Base-by-base conservation (phyloP, 1,140 invertebrate genomes). In the Wasmannia auropunctata region DNA sequence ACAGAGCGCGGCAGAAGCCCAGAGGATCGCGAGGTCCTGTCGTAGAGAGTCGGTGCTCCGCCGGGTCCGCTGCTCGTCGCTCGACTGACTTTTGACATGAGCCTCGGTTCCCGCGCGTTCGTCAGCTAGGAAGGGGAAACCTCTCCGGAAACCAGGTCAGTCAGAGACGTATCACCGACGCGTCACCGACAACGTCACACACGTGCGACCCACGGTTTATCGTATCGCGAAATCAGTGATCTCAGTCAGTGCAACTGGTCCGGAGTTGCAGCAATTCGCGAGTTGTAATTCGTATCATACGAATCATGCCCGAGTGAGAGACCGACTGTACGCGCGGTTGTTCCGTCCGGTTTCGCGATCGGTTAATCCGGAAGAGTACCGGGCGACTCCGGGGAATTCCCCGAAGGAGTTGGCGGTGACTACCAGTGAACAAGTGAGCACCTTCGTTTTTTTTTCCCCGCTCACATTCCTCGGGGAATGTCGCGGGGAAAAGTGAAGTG, bases 1-100 rank as follows among this genome's bases (percentile, higher is more conserved):
- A 85, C 91, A 93, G 88, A 92, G 80, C 88, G 88, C 88, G 91
- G 87, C 86, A 91, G 91, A 87, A 92, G 87, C 89, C 90, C 80
- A 91, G 79, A 92, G 90, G 90, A 93, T 92, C 91, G 79, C 87
- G 89, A 92, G 90, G 88, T 90, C 67, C 80, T 76, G 87, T 65
- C 76, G 83, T 81, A 81, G 49, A 77, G 43, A 72, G 84, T 86
- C 86, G 70, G 65, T 89, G 58, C 79, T 83, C 51, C 87, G 79
- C 87, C 89, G 87, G 90, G 85, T 86, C 80, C 69, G 80, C 75
- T 84, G 75, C n/a, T 90, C 43, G 80, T 81, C 77, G 79, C 69
- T 67, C 83, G 77, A 86, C 83, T 81, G 79, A 86, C 60, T 69
- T 63, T 87, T 88, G 84, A 84, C 85, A 92, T 92, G 91, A 92